These are phyloP conservation scores for Dynastes tityus DNA, from an alignment of 2,888 invertebrate species.

Conservation along the genomic window DNA sequence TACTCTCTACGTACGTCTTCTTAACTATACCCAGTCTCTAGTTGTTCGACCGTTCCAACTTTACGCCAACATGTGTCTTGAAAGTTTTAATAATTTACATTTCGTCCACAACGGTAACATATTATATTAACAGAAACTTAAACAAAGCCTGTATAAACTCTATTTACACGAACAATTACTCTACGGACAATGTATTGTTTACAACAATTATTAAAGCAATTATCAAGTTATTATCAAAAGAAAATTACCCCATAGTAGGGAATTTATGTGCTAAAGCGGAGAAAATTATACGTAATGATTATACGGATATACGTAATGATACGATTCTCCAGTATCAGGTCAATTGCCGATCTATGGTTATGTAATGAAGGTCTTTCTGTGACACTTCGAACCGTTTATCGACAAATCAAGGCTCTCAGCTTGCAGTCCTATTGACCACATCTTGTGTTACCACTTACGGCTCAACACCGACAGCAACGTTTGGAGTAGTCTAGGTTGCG, in stretches of 20 bases:
- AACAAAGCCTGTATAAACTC: conserved; percentile 40
- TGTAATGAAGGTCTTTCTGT: no score
- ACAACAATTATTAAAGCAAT: conserved; percentile 17
- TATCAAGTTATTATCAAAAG: conserved; percentile 16
- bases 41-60: conserved; percentile 48
- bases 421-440: no score
- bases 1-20: conserved; percentile 57
- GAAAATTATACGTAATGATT: no score
- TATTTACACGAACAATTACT: conserved; percentile 36
- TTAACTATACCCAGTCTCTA: conserved; percentile 50
- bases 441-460: no score
- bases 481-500: no score
- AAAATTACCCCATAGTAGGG: not conserved
- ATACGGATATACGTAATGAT: no score
- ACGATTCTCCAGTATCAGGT: no score
- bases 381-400: no score
- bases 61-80: conserved; percentile 46
- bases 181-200: not conserved
- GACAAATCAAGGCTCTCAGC: no score
- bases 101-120: conserved; percentile 46
- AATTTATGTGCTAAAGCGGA: no score
- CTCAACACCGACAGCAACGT: no score
- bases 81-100: conserved; percentile 48
- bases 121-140: conserved; percentile 47
- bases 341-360: no score